Evolutionary conservation across 1,140 invertebrate species (phyloP).

Genomic region (Saccostrea echinata): DNA sequence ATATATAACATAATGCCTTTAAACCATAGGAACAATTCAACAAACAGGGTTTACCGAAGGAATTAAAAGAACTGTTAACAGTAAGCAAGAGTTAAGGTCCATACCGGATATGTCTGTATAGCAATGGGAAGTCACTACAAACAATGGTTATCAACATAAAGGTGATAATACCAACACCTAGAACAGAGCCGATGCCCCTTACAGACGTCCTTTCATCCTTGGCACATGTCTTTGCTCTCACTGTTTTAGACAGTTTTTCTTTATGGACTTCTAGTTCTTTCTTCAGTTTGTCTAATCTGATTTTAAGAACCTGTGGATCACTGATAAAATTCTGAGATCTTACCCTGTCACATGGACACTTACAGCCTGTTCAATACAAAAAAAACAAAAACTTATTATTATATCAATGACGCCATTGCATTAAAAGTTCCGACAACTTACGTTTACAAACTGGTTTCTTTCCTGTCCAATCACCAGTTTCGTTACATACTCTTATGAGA

Average conservation of each 20-base stretch:
- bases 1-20: too few relatives aligned
- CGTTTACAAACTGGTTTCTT: constrained; percentile 1
- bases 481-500: not conserved
- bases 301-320: not conserved
- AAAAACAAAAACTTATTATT: not conserved
- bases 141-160: not conserved
- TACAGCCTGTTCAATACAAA: not conserved
- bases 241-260: not conserved
- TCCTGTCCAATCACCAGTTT: constrained; percentile 10
- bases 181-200: not conserved
- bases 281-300: not conserved
- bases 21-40: too few relatives aligned
- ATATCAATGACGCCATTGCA: not conserved
- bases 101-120: not conserved
- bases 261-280: not conserved
- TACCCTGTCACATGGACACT: not conserved
- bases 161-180: not conserved
- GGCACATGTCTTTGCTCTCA: not conserved
- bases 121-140: constrained; percentile 15
- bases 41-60: too few relatives aligned
- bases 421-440: not conserved
- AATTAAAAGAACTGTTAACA: not conserved
- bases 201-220: not conserved
- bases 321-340: not conserved
- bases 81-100: not conserved